phyloP scores from a whole-genome alignment of 2,888 invertebrate genomes.

The Parelbella ahira region DNA sequence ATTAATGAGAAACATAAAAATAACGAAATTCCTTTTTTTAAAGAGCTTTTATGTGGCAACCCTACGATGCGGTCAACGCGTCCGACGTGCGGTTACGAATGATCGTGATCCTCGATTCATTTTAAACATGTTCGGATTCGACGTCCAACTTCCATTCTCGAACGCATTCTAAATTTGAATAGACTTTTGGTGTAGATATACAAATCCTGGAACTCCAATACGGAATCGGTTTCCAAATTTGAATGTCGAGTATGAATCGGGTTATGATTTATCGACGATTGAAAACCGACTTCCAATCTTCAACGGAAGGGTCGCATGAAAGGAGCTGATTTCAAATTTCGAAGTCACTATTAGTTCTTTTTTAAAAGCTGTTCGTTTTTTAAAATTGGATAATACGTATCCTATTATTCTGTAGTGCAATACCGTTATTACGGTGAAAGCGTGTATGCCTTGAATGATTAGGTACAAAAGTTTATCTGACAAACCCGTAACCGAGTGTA shows the following conservation, averaged over 20 bases:
- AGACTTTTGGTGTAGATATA: constrained; percentile 2
- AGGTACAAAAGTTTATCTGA: too few species aligned
- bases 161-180: constrained; percentile 17
- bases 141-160: constrained; percentile 18
- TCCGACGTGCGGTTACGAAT: constrained; percentile 21
- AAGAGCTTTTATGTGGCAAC: too few species aligned
- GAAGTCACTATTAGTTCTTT: background rate
- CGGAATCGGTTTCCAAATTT: constrained; percentile 6
- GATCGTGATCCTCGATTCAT: constrained; percentile 18
- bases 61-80: constrained; percentile 8
- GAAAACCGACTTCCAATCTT: constrained; percentile 9
- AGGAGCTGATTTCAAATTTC: background rate
- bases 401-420: too few species aligned
- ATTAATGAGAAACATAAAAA: too few species aligned
- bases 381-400: too few species aligned
- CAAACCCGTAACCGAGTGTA: too few species aligned
- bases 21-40: too few species aligned
- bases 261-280: constrained; percentile 12
- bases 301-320: background rate
- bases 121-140: constrained; percentile 15
- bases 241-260: constrained; percentile 10
- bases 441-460: too few species aligned
- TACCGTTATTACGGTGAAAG: too few species aligned
- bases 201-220: constrained; percentile 17
- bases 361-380: too few species aligned